Base-by-base conservation (phyloP, 2,888 invertebrate species). In the Nomada lathburiana region DNA sequence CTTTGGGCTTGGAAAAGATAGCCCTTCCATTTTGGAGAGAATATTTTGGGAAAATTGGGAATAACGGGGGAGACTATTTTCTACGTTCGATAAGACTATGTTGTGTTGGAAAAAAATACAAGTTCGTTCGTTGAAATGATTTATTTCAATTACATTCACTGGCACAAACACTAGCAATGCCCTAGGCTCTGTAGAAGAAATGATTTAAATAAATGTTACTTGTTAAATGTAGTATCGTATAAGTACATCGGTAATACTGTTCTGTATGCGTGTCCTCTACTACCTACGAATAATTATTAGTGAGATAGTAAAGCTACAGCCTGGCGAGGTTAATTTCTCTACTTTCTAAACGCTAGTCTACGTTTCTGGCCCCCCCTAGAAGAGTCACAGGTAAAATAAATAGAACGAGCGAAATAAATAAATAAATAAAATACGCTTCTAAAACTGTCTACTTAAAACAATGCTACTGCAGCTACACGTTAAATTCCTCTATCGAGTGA, bases 121-220 rank as follows among this genome's bases (percentile, higher is more conserved):
- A 64, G 68, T 68, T 65, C 76, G 70, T 81, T 86, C 74, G 76
- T 88, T 89, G 59, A 55, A 86, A 88, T 89, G 47, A 55, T 91
- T 90, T 91, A 91, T 91, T 90, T 87, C 78, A 70, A 63, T 85
- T 90, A 90, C 91, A 90, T 84, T 82, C 50, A 47, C 81, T 88
- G 86, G 85, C 87, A 86, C 84, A 82, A 79, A 53, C 64, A 76
- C 60, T 76, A 75, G 57, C 75, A 89, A 90, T 89, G 87, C 88
- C 89, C 91, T 91, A 87, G 84, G 86, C 86, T 69, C 65, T 72
- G 63, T 44, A 23, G 44, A 44, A 23, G 3, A 29, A 65, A 3
- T 52, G 42, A 20, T 52, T 44, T 60, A 11, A 76, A 47, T 55
- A 64, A 76, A 64, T 23, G 20, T 18, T 57, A 23, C 57, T 29